Conservation (phyloP, 2,888 invertebrate species). For the Schrankia costaestrigalis region DNA sequence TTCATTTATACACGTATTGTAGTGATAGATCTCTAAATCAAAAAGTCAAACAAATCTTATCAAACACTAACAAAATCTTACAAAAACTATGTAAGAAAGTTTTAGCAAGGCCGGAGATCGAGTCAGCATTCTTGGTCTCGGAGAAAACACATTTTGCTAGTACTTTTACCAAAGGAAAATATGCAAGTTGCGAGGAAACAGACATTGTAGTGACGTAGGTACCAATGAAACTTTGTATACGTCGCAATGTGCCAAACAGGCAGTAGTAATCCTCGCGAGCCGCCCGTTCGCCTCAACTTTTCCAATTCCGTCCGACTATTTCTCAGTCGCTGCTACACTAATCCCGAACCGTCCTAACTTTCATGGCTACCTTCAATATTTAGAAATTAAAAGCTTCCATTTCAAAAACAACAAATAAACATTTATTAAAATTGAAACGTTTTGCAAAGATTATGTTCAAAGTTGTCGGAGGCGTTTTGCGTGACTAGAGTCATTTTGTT, state of each 20-base stretch:
- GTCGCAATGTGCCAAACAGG: slow-evolving; percentile 53
- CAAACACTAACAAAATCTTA: slow-evolving; percentile 17
- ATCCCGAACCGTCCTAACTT: slow-evolving; percentile 54
- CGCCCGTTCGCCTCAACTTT: slow-evolving; percentile 56
- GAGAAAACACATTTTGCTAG: slow-evolving; percentile 23
- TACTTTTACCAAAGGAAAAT: slow-evolving; percentile 31
- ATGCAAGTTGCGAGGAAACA: slow-evolving; percentile 26
- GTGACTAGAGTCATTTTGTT: slow-evolving; percentile 29
- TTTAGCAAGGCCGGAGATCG: slow-evolving; percentile 23
- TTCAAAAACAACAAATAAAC: slow-evolving; percentile 47
- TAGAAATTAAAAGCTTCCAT: slow-evolving; percentile 39
- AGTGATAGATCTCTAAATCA: no score
- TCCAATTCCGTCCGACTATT: slow-evolving; percentile 64
- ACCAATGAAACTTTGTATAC: slow-evolving; percentile 47
- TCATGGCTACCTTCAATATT: slow-evolving; percentile 49
- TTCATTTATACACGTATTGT: no score
- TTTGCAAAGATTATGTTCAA: slow-evolving; percentile 14
- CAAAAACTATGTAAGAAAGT: slow-evolving; percentile 28
- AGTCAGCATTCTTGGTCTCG: slow-evolving; percentile 22
- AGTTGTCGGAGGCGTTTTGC: no score
- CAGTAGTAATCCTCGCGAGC: slow-evolving; percentile 55
- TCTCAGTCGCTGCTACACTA: slow-evolving; percentile 57
- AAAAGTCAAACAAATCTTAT: slow-evolving; percentile 7
- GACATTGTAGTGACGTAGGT: slow-evolving; percentile 29
- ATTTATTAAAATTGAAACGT: slow-evolving; percentile 34